A percentile compares a stretch with the other conserved stretches of the same genome.
phyloP scores from a whole-genome alignment of 2,888 invertebrate species.

The Acanthopleura granulata region DNA sequence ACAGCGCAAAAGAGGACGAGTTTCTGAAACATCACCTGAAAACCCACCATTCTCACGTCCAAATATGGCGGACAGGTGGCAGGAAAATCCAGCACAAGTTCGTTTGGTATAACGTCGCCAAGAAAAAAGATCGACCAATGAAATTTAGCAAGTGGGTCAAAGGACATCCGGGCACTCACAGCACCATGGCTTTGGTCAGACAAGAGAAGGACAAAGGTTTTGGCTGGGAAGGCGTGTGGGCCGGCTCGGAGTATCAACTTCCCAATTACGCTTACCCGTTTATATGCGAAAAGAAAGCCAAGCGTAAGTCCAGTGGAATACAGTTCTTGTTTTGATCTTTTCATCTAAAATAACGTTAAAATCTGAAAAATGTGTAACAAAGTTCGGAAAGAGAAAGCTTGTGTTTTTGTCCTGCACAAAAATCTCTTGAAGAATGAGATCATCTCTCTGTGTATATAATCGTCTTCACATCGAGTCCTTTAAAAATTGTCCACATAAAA shows the following conservation, averaged over 20 bases:
- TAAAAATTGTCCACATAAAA: too few relatives aligned
- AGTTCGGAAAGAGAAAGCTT: too few relatives aligned
- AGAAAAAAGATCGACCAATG: slow-evolving; percentile 33
- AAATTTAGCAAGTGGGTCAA: slow-evolving; percentile 49
- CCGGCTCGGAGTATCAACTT: slow-evolving; percentile 38
- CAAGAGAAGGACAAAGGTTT: slow-evolving; percentile 69
- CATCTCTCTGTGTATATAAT: too few relatives aligned
- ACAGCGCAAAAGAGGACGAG: slow-evolving; percentile 72
- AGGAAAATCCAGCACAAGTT: slow-evolving; percentile 39
- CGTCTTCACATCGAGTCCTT: too few relatives aligned
- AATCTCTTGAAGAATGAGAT: too few relatives aligned
- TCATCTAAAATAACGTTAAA: too few relatives aligned
- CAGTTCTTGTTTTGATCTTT: too few relatives aligned
- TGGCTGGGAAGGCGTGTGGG: slow-evolving; percentile 54
- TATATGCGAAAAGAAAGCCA: slow-evolving; percentile 72
- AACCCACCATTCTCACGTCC: slow-evolving; percentile 36
- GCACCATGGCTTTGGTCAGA: slow-evolving; percentile 49
- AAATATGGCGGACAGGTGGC: slow-evolving; percentile 53
- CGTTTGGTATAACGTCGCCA: slow-evolving; percentile 36
- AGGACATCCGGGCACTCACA: slow-evolving; percentile 39
- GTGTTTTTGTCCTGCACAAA: too few relatives aligned
- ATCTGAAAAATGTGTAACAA: too few relatives aligned
- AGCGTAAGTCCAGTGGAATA: slow-evolving; percentile 62
- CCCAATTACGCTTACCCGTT: slow-evolving; percentile 64
- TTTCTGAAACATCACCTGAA: slow-evolving; percentile 72